A percentile compares a stretch with the other conserved stretches of the same genome.
Evolutionary conservation across 2,797 vertebrate genomes (phyloP).

Genomic region (Gastrophryne carolinensis): DNA sequence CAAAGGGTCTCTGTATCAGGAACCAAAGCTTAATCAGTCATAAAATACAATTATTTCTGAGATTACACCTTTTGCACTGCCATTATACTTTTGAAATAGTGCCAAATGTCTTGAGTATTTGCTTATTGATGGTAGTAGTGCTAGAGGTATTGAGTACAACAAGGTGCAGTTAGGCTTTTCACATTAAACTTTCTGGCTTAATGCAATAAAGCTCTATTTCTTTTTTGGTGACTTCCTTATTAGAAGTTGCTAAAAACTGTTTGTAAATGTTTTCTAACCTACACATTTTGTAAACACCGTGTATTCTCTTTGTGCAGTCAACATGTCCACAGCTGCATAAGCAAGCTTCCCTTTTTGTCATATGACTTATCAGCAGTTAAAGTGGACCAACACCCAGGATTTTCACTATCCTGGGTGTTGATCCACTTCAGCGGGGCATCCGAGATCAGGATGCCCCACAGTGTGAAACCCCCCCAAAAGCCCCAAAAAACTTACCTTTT

Average conservation of each 20-base stretch:
- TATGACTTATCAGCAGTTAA: too few relatives aligned
- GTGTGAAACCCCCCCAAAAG: too few relatives aligned
- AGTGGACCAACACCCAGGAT: too few relatives aligned
- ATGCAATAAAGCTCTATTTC: background rate
- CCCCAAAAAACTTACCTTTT: too few relatives aligned
- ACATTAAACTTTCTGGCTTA: constrained; percentile 10
- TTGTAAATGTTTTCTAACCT: background rate
- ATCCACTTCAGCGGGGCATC: too few relatives aligned
- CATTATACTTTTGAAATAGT: constrained; percentile 1
- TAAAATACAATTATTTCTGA: constrained; percentile 35
- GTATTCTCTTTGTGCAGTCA: too few relatives aligned
- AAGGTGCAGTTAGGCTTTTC: constrained; percentile 16
- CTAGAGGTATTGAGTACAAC: constrained; percentile 7
- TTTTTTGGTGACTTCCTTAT: background rate
- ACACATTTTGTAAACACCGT: too few relatives aligned
- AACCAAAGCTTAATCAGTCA: background rate
- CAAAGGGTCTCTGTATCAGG: constrained; percentile 50
- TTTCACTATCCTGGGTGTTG: too few relatives aligned
- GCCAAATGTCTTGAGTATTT: background rate
- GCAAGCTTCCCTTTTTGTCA: background rate
- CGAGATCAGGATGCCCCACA: too few relatives aligned
- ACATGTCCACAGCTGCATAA: background rate
- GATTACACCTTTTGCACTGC: constrained; percentile 38
- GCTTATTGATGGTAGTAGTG: constrained; percentile 16
- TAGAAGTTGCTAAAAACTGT: background rate